Base-by-base conservation (phyloP, 2,113 vertebrate genomes). In the Actinemys pallida region DNA sequence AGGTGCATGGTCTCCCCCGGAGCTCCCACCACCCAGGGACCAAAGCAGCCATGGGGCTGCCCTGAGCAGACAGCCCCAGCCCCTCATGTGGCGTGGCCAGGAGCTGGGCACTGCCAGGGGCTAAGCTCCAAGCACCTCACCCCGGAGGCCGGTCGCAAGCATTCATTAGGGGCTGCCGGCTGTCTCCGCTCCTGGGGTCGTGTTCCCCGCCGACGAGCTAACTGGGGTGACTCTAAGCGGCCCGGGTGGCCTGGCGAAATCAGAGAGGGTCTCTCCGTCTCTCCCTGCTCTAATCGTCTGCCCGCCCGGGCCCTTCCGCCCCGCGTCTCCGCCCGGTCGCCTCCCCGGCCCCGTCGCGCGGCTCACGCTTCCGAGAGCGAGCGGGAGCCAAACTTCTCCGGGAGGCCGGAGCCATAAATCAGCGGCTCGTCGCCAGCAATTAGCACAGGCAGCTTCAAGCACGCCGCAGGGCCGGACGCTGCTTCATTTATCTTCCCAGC, bases 141-240 rank as follows among this genome's bases (percentile, higher is more conserved):
- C 27, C 1, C 5, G 4, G 52, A 59, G 1, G 0, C 24, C 53
- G 31, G 22, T 52, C 54, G 45, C 2, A 0, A 47, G 31, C 12
- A 5, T 27, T 17, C 24, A 8, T 45, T 29, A 49, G 27, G 45
- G 76, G 84, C 50, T 20, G 59, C 25, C 14, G 20, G 35, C 62
- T 35, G 59, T 65, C 62, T n/a, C 65, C 4, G 17, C 65, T 69
- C 14, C 7, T n/a, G 65, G 65, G 16, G 65, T 75, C 10, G 20
- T 42, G 39, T 42, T 42, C n/a, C 39, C 20, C 39, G 5, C 17
- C 10, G 5, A 42, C 9, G 10, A 72, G 31, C 31, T 72, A 16
- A 72, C 27, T 16, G 31, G 29, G 27, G 31, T 35, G 59, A 65
- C 19, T 31, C 17, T 10, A 3, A 24, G n/a, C 22, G 20, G 39